Evolutionary conservation across 1,140 invertebrate species (phyloP), one percentile per base, ranked within the genome.

Genomic region (Pseudomyrmex flavicornis): DNA sequence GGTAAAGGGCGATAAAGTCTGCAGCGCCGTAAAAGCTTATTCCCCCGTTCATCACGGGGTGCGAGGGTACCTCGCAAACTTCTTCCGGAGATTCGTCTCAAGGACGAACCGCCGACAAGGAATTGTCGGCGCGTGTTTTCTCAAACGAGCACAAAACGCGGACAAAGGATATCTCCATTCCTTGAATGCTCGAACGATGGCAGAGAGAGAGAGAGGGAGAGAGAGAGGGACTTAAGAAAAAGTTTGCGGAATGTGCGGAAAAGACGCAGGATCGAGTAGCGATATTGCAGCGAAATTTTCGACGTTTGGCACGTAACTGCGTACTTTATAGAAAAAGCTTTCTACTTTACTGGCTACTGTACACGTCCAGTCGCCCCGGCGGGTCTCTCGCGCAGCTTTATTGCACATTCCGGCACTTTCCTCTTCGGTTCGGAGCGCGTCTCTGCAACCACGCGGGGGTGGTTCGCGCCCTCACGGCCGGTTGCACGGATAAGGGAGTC

Each of bases 291-390:
- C 52, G 66, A 80, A 80, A 88, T 87, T 62, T 63, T 54, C 82
- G 63, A 80, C 46, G 74, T 56, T 70, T 65, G 63, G 86, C 82
- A 63, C 75, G 80, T 87, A 86, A 79, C 85, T 54, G 74, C 48
- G 70, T 59, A 63, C 75, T 88, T 88, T 88, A 83, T 88, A 79
- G 77, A 88, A 88, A 88, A 85, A 85, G 76, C 86, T 88, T 85
- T 85, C 68, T 85, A 54, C 44, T 74, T 85, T 80, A 48, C 72
- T 87, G 59, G 82, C 48, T 63, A 66, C 80, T 85, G 73, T 76
- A 77, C 35, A 62, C 61, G 73, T 48, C n/a, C 66, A 35, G 65
- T 59, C 72, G 59, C 66, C 58, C 58, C 48, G 54, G 35, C 62
- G 17, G 12, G 54, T 85, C 77, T 85, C 77, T 48, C 63, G 63